phyloP scores from a whole-genome alignment of 1,140 invertebrate species.

The Planococcus citri region DNA sequence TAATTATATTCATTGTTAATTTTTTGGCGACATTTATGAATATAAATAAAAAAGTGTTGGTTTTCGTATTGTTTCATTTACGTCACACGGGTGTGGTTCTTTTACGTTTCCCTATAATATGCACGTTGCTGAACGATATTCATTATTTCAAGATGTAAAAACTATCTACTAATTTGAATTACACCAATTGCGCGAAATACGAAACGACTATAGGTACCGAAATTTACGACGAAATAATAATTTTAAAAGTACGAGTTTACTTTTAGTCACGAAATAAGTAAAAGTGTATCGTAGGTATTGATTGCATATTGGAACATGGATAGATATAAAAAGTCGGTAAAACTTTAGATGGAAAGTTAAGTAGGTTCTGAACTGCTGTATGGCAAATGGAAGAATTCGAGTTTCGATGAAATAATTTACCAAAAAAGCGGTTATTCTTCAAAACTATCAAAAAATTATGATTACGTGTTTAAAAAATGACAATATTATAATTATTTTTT shows the following conservation, averaged over 20 bases:
- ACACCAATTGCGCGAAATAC: not conserved
- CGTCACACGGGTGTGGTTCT: slow-evolving; percentile 3
- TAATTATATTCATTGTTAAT: not conserved
- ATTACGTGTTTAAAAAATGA: too few species aligned
- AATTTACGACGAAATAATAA: not conserved
- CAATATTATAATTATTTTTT: too few species aligned
- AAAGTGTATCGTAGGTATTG: too few species aligned
- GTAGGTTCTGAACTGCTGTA: too few species aligned
- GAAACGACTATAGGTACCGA: not conserved
- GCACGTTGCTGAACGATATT: not conserved
- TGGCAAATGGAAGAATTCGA: too few species aligned
- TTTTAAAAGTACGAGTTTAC: not conserved
- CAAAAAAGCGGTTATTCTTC: too few species aligned
- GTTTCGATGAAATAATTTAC: too few species aligned
- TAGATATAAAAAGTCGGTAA: too few species aligned
- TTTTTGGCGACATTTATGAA: not conserved
- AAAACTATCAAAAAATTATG: too few species aligned
- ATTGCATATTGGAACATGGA: too few species aligned
- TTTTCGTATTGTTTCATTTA: not conserved
- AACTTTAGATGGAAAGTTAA: too few species aligned
- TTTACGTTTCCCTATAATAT: not conserved
- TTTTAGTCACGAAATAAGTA: not conserved
- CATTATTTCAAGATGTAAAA: not conserved
- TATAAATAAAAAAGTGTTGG: not conserved
- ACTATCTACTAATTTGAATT: not conserved